Evolutionary conservation across 2,797 vertebrate species (phyloP), one percentile per base, ranked within the genome.

Genomic region (Danionella dracula): DNA sequence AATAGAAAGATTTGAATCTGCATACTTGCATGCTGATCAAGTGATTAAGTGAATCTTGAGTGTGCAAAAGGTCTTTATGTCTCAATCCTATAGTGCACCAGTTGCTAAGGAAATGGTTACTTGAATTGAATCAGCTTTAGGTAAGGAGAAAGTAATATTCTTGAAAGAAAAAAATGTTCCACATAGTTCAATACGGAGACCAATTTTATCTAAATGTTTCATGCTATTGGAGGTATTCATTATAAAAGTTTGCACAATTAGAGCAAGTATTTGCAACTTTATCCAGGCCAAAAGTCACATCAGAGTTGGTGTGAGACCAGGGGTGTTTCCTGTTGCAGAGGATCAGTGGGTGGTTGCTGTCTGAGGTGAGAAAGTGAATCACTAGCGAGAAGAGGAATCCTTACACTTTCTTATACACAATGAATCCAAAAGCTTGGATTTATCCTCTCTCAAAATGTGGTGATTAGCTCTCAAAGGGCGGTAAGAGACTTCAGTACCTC

Each of bases 391-490:
- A 40, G 49, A 45, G 62, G 49, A 31, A 53, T 1, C 15, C 42
- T 66, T 42, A 29, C 12, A 4, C 79, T 78, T 59, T 78, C 77
- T 71, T 80, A 78, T 76, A 74, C 78, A 81, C 83, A 82, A 66
- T 82, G 77, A 78, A 79, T 82, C 82, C 83, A 81, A 84, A 80
- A 83, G 79, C 78, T 79, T 71, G 74, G 63, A 76, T 66, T 86
- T 82, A 86, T 85, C 80, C 3, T 76, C 66, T 76, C 34, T 48
- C 70, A 80, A 70, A 75, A 68, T 68, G 50, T 69, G 61, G 73
- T 78, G 81, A 78, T 80, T 80, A 83, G 67, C 73, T 76, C 70
- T 77, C 74, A 41, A 76, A 71, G 73, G 71, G 67, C 12, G 6
- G 62, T 78, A 75, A 79, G 72, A 79, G 66, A 76, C 71, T 75